Conservation (phyloP, 2,113 vertebrate species). For the Mesembrinibis cayennensis region DNA sequence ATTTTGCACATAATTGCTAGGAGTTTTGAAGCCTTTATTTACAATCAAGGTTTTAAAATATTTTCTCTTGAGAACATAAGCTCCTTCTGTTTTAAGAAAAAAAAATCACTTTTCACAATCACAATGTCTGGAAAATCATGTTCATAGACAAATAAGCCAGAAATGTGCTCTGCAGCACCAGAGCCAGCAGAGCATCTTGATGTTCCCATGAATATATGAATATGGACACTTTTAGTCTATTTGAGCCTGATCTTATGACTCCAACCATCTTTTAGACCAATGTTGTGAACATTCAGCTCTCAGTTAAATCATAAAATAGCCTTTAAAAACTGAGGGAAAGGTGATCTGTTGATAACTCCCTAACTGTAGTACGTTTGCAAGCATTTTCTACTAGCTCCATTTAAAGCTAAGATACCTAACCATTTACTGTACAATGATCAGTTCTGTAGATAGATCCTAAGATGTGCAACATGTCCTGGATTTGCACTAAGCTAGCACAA, state of each 20-base stretch:
- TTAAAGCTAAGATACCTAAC: not conserved
- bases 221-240: not conserved
- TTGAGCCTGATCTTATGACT: not conserved
- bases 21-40: not conserved
- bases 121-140: not conserved
- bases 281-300: not conserved
- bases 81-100: not conserved
- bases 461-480: not conserved
- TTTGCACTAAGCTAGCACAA: not conserved
- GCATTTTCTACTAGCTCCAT: not conserved
- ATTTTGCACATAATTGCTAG: not conserved
- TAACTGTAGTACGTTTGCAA: not conserved
- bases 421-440: not conserved
- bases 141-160: not conserved
- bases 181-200: not conserved
- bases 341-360: not conserved
- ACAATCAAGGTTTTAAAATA: not conserved
- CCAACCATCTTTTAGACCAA: not conserved
- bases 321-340: not conserved
- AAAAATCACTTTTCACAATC: not conserved
- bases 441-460: not conserved
- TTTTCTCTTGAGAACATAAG: not conserved
- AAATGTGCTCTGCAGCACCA: not conserved
- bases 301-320: not conserved
- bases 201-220: not conserved